A percentile compares a stretch with the other conserved stretches of the same genome.
phyloP scores from a whole-genome alignment of 2,113 vertebrate genomes.

The Coptodon rendalli region DNA sequence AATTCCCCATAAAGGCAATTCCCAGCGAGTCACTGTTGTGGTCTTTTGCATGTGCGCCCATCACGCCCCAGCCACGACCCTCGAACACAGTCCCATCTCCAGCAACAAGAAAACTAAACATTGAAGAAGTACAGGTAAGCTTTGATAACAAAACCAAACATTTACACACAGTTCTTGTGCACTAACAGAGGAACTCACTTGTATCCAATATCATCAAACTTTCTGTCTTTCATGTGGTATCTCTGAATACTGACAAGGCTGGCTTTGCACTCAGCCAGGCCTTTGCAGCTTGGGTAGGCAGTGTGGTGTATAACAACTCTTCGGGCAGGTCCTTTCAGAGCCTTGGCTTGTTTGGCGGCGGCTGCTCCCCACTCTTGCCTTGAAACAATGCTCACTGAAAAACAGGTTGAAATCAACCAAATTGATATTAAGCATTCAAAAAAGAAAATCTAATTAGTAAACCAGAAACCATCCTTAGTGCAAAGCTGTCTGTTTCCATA shows the following conservation, averaged over 20 bases:
- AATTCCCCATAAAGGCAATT: conserved; percentile 77
- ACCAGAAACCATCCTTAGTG: background rate
- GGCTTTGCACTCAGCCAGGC: background rate
- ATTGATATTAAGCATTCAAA: background rate
- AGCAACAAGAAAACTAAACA: conserved; percentile 74
- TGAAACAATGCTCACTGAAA: conserved; percentile 31
- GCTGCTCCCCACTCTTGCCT: conserved; percentile 57
- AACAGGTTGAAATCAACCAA: background rate
- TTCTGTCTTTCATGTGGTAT: conserved; percentile 49
- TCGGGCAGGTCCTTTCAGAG: conserved; percentile 10
- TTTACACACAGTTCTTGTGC: background rate
- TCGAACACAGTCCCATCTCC: conserved; percentile 73
- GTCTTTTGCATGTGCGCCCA: conserved; percentile 70
- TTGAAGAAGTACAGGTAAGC: background rate
- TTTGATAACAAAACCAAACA: background rate
- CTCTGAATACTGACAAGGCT: conserved; percentile 55
- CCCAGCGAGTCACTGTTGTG: conserved; percentile 74
- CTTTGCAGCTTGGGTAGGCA: conserved; percentile 21
- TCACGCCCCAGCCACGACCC: conserved; percentile 74
- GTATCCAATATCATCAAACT: conserved; percentile 74
- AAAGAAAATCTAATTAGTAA: background rate
- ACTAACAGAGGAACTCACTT: conserved; percentile 57
- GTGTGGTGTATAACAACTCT: conserved; percentile 70
- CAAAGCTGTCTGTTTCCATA: background rate
- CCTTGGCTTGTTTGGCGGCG: conserved; percentile 1